Evolutionary conservation across 2,888 invertebrate genomes (phyloP).

Genomic region (Dasysyrphus albostriatus): DNA sequence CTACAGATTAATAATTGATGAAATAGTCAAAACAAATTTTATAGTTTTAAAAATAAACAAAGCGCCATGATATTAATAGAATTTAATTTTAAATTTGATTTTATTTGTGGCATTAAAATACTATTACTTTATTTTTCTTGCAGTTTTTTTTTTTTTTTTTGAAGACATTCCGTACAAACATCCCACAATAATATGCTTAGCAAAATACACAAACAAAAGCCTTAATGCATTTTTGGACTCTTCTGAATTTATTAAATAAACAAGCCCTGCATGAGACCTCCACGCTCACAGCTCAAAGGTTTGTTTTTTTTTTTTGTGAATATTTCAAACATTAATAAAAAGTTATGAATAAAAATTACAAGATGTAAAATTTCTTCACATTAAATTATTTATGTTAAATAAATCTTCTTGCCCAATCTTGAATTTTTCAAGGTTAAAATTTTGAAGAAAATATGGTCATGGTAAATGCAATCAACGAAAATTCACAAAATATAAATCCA

Average conservation of each 20-base stretch:
- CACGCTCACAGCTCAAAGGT: neutral
- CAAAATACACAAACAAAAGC: neutral
- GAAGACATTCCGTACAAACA: too few species aligned
- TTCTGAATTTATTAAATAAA: neutral
- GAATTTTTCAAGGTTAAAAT: neutral
- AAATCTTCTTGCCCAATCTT: constrained; percentile 9
- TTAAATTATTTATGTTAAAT: constrained; percentile 2
- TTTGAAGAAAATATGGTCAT: neutral
- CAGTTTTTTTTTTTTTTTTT: too few species aligned
- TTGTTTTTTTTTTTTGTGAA: too few species aligned
- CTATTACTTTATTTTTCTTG: too few species aligned
- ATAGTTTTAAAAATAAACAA: neutral
- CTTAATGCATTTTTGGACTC: neutral
- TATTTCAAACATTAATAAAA: neutral
- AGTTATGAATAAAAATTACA: neutral
- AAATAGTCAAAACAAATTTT: neutral
- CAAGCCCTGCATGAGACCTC: neutral
- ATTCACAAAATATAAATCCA: neutral
- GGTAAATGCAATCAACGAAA: constrained; percentile 2
- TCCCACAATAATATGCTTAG: neutral
- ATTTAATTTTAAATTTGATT: too few species aligned
- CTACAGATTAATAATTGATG: neutral
- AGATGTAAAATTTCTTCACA: neutral
- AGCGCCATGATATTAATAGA: neutral
- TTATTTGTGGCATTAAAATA: too few species aligned